Conservation (phyloP, 2,113 vertebrate species). For the Erythrolamprus reginae region DNA sequence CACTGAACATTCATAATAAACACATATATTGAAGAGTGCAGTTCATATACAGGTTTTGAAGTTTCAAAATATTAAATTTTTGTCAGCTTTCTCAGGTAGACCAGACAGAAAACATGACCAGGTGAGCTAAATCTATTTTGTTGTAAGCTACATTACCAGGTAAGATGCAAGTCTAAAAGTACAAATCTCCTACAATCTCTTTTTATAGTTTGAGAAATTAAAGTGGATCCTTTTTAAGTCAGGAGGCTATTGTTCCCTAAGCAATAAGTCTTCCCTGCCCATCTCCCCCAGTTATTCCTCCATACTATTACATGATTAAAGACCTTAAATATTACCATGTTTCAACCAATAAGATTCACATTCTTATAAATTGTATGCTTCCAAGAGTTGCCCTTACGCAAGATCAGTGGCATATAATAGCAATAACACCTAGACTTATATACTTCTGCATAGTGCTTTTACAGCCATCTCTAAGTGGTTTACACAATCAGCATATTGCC, state of each 20-base stretch:
- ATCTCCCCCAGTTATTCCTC: background rate
- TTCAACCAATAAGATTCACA: background rate
- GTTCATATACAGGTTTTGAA: background rate
- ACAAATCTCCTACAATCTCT: background rate
- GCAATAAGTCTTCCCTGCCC: background rate
- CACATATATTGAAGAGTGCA: background rate
- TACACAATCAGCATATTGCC: too few relatives aligned
- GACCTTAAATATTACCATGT: background rate
- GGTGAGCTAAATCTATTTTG: background rate
- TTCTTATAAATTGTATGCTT: background rate
- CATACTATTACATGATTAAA: background rate
- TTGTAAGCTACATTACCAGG: background rate
- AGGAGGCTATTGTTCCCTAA: background rate
- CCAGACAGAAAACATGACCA: background rate
- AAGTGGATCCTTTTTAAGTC: background rate
- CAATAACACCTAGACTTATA: too few relatives aligned
- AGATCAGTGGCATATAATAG: background rate
- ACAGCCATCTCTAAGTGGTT: too few relatives aligned
- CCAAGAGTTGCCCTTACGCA: background rate
- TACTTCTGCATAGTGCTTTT: too few relatives aligned
- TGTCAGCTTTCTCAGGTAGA: background rate
- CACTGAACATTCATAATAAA: constrained; percentile 19
- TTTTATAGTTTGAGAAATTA: background rate
- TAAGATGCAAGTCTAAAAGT: background rate
- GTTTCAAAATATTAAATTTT: constrained; percentile 1